A percentile compares a stretch with the other conserved stretches of the same genome.
These are phyloP conservation scores for Patiria miniata DNA, from an alignment of 35 echinoderm and acorn worm genomes.

Conservation along the genomic window DNA sequence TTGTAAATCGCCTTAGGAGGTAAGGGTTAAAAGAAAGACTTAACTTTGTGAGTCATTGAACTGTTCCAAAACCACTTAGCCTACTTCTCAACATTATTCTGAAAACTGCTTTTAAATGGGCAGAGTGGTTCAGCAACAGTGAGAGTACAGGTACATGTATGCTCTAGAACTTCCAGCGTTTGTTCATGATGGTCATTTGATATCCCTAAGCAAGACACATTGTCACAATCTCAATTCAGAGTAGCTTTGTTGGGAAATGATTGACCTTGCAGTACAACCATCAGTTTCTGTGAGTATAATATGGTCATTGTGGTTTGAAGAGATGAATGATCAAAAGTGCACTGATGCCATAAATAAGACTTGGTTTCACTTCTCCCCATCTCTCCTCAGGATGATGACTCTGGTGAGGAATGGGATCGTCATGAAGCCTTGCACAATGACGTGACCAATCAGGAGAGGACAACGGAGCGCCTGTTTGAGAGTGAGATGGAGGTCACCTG, in stretches of 20 bases:
- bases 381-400: constrained; percentile 71
- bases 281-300: background rate
- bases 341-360: constrained; percentile 50
- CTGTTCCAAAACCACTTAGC: too few relatives aligned
- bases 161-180: too few relatives aligned
- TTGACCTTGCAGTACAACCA: background rate
- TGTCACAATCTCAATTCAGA: background rate
- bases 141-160: too few relatives aligned
- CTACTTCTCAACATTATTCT: too few relatives aligned
- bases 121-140: too few relatives aligned
- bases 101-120: too few relatives aligned
- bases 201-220: too few relatives aligned
- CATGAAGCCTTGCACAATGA: constrained; percentile 85
- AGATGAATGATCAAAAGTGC: constrained; percentile 10
- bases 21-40: too few relatives aligned
- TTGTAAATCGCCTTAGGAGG: too few relatives aligned
- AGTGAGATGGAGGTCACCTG: constrained; percentile 89
- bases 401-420: constrained; percentile 93
- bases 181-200: too few relatives aligned
- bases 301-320: background rate
- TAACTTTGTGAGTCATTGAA: too few relatives aligned
- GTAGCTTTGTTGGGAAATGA: background rate
- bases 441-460: constrained; percentile 74
- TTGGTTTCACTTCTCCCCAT: background rate
- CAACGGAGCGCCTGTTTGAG: constrained; percentile 80